Evolutionary conservation across 2,888 invertebrate genomes (phyloP), one percentile per base, ranked within the genome.

Genomic region (Invenusta paracnida): DNA sequence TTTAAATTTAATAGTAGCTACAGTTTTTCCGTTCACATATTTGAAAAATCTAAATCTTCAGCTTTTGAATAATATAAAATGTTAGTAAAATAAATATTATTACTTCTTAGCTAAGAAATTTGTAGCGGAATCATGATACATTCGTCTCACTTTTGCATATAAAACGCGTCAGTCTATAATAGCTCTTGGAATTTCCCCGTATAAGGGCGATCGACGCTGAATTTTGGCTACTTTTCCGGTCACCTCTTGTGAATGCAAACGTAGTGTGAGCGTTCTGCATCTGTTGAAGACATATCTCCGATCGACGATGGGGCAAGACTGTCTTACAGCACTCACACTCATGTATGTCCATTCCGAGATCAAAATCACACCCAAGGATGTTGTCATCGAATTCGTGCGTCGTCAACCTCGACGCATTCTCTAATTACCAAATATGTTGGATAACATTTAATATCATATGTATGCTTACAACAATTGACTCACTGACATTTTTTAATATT

Each of bases 401-500:
- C 17, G 48, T 48, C 48, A 48, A 48, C 48, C 48, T 48, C 48
- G 17, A 48, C 17, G 48, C 48, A 48, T 48, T 48, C 17, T 48
- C 48, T 48, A n/a, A n/a, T n/a, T 48, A 17, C 48, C 48, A 48
- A 48, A 48, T 48, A 48, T 11, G 5, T 48, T 48, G 48, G 48
- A 48, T 48, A 48, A 48, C 48, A 48, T 48, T 48, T 48, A 5
- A 48, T 48, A 48, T 48, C 48, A 48, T 11, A 48, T 48, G 48
- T 48, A 48, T 48, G 48, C 48, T 11, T 48, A 17, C 48, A 48
- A n/a, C 73, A 73, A 73, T 73, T 73, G 17, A 73, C 73, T 73
- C 73, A 73, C 73, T 73, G 73, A 73, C 73, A 73, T 73, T 73
- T 73, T 73, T 73, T 73, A n/a, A 73, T 73, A 73, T 73, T 73